Conservation (phyloP, 2,888 invertebrate species). For the Tuberolachnus salignus region DNA sequence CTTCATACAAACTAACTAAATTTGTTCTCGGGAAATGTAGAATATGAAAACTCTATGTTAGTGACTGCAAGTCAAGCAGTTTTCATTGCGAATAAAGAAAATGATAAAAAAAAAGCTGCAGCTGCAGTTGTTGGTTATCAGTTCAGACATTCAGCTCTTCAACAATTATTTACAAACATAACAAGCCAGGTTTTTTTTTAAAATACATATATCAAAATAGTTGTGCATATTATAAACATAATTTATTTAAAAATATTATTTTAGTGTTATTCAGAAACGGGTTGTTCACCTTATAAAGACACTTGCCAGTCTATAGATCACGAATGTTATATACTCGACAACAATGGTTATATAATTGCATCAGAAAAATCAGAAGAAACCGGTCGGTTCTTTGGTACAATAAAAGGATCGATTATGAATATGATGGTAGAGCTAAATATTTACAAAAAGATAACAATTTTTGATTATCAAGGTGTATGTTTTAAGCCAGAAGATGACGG, state of each 20-base stretch:
- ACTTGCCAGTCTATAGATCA: slow-evolving; percentile 81
- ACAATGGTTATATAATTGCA: slow-evolving; percentile 90
- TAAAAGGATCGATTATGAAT: slow-evolving; percentile 71
- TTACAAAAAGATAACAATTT: slow-evolving; percentile 75
- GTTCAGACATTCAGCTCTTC: slow-evolving; percentile 78
- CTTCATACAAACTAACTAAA: neutral
- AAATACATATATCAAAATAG: neutral
- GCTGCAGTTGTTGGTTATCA: slow-evolving; percentile 74
- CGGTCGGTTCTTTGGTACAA: slow-evolving; percentile 86
- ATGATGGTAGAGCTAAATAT: slow-evolving; percentile 76
- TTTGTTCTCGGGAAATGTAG: neutral
- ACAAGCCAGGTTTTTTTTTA: slow-evolving; percentile 69
- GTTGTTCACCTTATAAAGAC: slow-evolving; percentile 52
- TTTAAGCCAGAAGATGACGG: slow-evolving; percentile 66
- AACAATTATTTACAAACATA: slow-evolving; percentile 78
- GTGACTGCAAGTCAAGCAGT: slow-evolving; percentile 89
- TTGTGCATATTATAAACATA: neutral
- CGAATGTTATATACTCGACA: slow-evolving; percentile 91
- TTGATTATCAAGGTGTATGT: slow-evolving; percentile 90
- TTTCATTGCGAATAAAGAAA: slow-evolving; percentile 63
- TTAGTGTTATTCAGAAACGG: slow-evolving; percentile 38
- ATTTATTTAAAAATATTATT: slow-evolving; percentile 10
- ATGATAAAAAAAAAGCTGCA: slow-evolving; percentile 64
- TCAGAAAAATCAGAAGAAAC: slow-evolving; percentile 75
- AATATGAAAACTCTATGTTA: slow-evolving; percentile 64